Evolutionary conservation across 2,888 invertebrate genomes (phyloP), one percentile per base, ranked within the genome.

Genomic region (Apodemia hepburni): DNA sequence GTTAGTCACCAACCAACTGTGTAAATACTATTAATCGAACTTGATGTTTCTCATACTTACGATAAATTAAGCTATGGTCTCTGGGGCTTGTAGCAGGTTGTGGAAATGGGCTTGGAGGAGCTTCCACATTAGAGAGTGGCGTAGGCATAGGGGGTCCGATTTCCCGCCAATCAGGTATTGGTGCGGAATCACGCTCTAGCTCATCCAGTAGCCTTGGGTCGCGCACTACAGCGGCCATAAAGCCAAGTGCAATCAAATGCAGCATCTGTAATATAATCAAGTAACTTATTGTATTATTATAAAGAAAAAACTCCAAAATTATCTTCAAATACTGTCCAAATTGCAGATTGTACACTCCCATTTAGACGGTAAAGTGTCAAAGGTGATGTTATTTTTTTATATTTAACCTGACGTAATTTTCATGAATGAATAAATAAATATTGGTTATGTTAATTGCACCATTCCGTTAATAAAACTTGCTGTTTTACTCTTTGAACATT

Each of bases 221-320:
- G 60, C 95, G 93, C 79, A 96, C 93, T 61, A 96, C 93, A 59
- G 96, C 93, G 17, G 95, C 96, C 72, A 97, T 83, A 68, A 96
- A 93, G 59, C 95, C 95, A 70, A 97, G 82, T 0, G 96, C 95
- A 73, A 96, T 80, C 65, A 96, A 92, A 77, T 97, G 96, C 61
- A 97, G 86, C 84, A 96, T 93, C 96, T 97, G 70, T 4, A 67
- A 66, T 33, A 49, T 59, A 17, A 47, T n/a, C 5, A 45, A 11
- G 1, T 22, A 22, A 22, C 1, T 22, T 22, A 22, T 22, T 22
- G 22, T 2, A 22, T 22, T 22, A 22, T 22, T 22, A 2, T 22
- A 22, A 22, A 1, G 1, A 22, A 22, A 22, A 22, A 22, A 22
- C 22, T 22, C 22, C 22, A 22, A 22, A 22, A 22, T 22, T 22